These are phyloP conservation scores for Latrodectus geometricus DNA, from an alignment of 1,140 invertebrate genomes.

Conservation along the genomic window DNA sequence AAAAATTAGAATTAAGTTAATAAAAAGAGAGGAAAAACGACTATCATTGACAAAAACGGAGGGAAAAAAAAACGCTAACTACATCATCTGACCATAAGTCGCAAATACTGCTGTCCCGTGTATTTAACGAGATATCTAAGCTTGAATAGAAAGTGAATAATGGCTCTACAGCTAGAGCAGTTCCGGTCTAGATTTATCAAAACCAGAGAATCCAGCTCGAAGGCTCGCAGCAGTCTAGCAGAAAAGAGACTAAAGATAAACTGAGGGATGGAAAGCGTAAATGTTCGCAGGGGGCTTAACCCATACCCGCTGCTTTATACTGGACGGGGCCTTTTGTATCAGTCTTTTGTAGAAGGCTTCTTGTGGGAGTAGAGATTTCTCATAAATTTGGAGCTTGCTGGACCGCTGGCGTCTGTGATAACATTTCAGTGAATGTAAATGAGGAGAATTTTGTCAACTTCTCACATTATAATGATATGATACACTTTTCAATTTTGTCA, in stretches of 20 bases:
- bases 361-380: neutral
- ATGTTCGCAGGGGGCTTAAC: neutral
- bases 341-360: neutral
- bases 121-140: conserved; percentile 23
- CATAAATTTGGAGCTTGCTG: neutral
- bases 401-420: too few relatives aligned
- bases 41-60: neutral
- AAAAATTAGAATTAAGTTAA: too few relatives aligned
- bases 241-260: conserved; percentile 2
- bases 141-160: conserved; percentile 19
- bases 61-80: neutral
- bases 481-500: too few relatives aligned
- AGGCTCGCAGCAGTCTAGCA: neutral
- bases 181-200: conserved; percentile 32
- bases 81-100: neutral
- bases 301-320: neutral
- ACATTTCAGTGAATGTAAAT: too few relatives aligned
- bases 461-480: too few relatives aligned
- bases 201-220: conserved; percentile 5
- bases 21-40: neutral
- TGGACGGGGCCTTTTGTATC: conserved; percentile 6
- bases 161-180: conserved; percentile 6
- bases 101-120: neutral
- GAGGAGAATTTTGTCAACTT: too few relatives aligned
- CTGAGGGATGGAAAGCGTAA: conserved; percentile 3